Percentiles rank a stretch among this genome's conserved stretches.
phyloP scores from a whole-genome alignment of 2,797 vertebrate genomes.

The Cottoperca gobio region DNA sequence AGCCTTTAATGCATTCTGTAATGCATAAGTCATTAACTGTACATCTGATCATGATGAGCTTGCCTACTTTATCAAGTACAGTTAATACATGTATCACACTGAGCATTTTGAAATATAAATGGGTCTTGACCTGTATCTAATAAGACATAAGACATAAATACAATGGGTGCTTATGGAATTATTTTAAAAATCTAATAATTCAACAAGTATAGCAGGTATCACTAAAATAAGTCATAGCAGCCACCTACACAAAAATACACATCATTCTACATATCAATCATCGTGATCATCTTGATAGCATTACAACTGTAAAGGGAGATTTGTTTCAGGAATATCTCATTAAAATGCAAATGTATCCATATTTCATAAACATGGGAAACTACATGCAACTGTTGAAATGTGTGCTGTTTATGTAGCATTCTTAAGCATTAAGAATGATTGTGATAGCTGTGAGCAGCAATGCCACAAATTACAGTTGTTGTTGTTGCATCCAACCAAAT shows the following conservation, averaged over 20 bases:
- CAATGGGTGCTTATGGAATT: neutral
- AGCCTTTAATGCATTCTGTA: neutral
- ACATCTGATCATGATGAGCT: neutral
- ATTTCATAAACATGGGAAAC: neutral
- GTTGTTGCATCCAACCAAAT: neutral
- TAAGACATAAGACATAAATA: neutral
- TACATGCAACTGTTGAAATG: too few relatives aligned
- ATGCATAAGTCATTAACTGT: neutral
- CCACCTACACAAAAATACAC: neutral
- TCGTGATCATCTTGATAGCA: neutral
- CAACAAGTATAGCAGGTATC: neutral
- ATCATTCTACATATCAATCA: neutral
- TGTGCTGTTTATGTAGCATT: neutral
- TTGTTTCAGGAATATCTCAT: neutral
- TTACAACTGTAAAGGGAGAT: neutral
- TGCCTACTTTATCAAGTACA: neutral
- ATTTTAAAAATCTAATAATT: neutral
- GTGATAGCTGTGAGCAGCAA: neutral
- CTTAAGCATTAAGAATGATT: too few relatives aligned
- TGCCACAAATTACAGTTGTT: neutral
- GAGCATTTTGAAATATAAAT: conserved; percentile 4
- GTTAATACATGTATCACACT: neutral
- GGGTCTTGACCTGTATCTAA: neutral
- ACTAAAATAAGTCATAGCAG: neutral
- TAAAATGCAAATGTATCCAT: neutral